phyloP scores from a whole-genome alignment of 2,888 invertebrate genomes.

The Deroplatys truncata region DNA sequence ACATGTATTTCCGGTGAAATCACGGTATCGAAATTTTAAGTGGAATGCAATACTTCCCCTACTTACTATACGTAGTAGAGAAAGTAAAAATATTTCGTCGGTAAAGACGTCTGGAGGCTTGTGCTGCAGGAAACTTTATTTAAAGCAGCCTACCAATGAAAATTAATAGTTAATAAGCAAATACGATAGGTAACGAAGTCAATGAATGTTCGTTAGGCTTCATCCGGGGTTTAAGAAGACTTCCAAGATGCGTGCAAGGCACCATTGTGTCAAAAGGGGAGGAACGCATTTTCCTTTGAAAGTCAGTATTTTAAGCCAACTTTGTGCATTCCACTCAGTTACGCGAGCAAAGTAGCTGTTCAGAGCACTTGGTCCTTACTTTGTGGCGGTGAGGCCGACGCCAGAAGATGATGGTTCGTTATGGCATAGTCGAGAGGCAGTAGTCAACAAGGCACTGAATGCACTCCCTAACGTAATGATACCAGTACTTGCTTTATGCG shows the following conservation, averaged over 20 bases:
- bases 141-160: too few relatives aligned
- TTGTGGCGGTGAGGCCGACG: neutral
- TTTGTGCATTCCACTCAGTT: neutral
- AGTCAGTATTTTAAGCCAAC: neutral
- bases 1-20: too few relatives aligned
- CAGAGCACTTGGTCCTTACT: neutral
- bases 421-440: neutral
- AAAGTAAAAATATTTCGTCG: too few relatives aligned
- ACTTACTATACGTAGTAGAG: too few relatives aligned
- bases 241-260: neutral
- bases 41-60: too few relatives aligned
- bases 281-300: neutral
- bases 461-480: neutral
- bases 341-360: neutral
- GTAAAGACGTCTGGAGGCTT: too few relatives aligned
- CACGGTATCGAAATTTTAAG: too few relatives aligned
- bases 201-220: neutral
- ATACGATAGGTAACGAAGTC: neutral
- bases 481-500: neutral
- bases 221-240: neutral
- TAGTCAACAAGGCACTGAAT: neutral
- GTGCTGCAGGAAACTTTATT: too few relatives aligned
- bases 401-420: neutral
- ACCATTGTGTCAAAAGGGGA: neutral
- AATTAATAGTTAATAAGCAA: too few relatives aligned